Evolutionary conservation across 23 tunicate species (phyloP), one percentile per base, ranked within the genome.

Genomic region (Diplosoma virens): DNA sequence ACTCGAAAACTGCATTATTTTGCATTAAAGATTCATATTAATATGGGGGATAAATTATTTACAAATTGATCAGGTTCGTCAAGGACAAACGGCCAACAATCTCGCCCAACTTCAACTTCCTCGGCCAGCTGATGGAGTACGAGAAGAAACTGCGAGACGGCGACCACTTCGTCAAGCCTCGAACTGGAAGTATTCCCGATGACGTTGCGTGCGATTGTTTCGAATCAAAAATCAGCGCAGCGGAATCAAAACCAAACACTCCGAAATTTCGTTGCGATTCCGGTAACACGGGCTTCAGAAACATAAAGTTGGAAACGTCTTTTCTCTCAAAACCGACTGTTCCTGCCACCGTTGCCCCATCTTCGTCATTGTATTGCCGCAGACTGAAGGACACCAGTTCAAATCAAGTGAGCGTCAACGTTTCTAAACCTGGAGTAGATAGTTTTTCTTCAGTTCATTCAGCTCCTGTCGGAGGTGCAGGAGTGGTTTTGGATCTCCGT

Each of bases 31-130:
- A n/a, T n/a, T n/a, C n/a, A n/a, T n/a, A n/a, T n/a, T n/a, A n/a
- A n/a, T n/a, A n/a, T n/a, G n/a, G n/a, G n/a, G n/a, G n/a, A n/a
- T n/a, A n/a, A n/a, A n/a, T n/a, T n/a, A 11, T 21, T 80, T 25
- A 16, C 28, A 1, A 30, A 47, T 68, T 59, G 59, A 52, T 27
- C 75, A 90, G 97, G 47, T 90, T 90, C 54, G 97, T 90, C 25
- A 90, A 90, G 56, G 97, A 80, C 64, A 90, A 90, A 56, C 81
- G 97, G 41, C 86, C 86, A 20, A 86, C 97, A n/a, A 90, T 90
- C 46, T 90, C 97, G n/a, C 97, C 97, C 66, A 90, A 90, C 64
- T 84, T 90, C 76, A 90, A 90, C 59, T 90, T 90, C 33, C 97
- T 90, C 30, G 97, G 97, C 16, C 97, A 90, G 79, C 86, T 90